Percentiles rank a stretch among this genome's conserved stretches.
These are phyloP conservation scores for Cephalopholis sonnerati DNA, from an alignment of 2,113 vertebrate species.

Conservation along the genomic window DNA sequence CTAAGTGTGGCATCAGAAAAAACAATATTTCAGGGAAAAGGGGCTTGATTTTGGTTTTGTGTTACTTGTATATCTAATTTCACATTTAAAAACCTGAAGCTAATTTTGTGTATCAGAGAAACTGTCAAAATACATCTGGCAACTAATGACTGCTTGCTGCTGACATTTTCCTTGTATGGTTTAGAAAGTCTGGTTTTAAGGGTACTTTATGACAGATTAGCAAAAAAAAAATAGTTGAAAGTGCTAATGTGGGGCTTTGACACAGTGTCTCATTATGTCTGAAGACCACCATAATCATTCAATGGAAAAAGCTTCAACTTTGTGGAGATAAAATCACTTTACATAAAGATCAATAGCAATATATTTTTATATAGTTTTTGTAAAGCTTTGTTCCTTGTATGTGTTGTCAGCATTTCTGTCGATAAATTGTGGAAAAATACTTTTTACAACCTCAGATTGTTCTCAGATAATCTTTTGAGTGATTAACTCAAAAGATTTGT, in stretches of 20 bases:
- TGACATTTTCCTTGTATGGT: neutral
- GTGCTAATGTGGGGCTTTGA: neutral
- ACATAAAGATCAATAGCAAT: too few species aligned
- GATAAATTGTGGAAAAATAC: too few species aligned
- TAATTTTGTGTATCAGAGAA: neutral
- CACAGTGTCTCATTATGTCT: neutral
- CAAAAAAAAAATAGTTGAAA: neutral
- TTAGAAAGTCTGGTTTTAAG: neutral
- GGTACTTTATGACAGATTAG: too few species aligned
- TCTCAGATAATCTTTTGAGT: too few species aligned
- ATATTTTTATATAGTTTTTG: too few species aligned
- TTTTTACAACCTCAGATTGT: neutral
- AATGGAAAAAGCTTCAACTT: too few species aligned
- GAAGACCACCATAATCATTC: too few species aligned
- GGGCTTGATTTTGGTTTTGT: neutral
- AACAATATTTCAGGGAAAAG: neutral
- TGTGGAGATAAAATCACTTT: too few species aligned
- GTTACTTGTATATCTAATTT: neutral
- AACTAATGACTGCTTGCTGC: neutral
- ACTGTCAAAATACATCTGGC: neutral
- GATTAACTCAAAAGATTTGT: too few species aligned
- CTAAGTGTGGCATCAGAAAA: conserved; percentile 6
- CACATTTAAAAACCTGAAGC: neutral
- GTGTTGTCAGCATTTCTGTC: too few species aligned
- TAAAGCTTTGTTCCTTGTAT: too few species aligned